phyloP scores from a whole-genome alignment of 2,797 vertebrate species.

The Melanotaenia maccullochi region DNA sequence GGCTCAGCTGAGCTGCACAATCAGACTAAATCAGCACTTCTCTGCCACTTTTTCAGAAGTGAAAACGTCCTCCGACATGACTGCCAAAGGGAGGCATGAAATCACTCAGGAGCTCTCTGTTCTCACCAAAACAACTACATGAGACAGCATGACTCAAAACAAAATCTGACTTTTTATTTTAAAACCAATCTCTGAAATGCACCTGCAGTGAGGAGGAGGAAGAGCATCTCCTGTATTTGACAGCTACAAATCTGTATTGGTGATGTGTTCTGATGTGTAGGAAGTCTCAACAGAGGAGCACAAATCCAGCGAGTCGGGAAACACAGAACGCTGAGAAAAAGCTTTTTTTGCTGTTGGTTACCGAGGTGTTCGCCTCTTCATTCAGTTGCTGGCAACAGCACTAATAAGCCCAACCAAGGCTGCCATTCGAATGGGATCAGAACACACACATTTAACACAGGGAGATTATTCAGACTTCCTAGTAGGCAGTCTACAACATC shows the following conservation, averaged over 20 bases:
- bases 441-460: conserved; percentile 16
- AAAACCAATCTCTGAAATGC: background rate
- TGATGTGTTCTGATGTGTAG: conserved; percentile 21
- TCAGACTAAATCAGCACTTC: conserved; percentile 20
- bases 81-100: conserved; percentile 26
- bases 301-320: conserved; percentile 2
- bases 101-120: conserved; percentile 22
- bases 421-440: conserved; percentile 35
- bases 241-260: conserved; percentile 21
- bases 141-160: conserved; percentile 7
- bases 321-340: conserved; percentile 31
- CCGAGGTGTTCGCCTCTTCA: conserved; percentile 51
- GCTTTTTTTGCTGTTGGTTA: conserved; percentile 49
- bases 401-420: conserved; percentile 43
- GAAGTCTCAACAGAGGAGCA: conserved; percentile 20
- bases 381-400: conserved; percentile 53
- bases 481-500: conserved; percentile 52
- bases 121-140: conserved; percentile 8
- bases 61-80: conserved; percentile 16
- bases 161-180: background rate
- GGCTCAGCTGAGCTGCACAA: background rate
- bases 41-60: conserved; percentile 10
- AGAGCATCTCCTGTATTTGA: background rate
- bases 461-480: conserved; percentile 41
- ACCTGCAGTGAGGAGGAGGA: background rate